phyloP scores from a whole-genome alignment of 37 sponge, comb jelly and placozoan species.

The Agelas oroides region DNA sequence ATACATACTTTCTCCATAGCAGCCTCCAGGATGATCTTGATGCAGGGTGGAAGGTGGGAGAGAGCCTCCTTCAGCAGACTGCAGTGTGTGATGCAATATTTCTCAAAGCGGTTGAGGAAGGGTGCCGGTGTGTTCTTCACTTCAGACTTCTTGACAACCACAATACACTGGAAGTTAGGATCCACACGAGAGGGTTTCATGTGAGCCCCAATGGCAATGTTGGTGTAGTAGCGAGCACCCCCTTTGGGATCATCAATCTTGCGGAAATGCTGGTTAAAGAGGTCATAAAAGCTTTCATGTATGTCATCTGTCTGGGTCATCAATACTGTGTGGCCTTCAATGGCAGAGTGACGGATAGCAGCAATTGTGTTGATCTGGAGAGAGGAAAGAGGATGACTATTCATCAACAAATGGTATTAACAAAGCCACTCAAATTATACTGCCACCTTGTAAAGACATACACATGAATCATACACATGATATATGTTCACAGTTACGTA shows the following conservation, averaged over 20 bases:
- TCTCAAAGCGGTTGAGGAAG: slow-evolving; percentile 91
- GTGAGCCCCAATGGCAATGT: slow-evolving; percentile 90
- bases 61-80: slow-evolving; percentile 74
- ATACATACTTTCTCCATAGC: slow-evolving; percentile 65
- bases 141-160: slow-evolving; percentile 83
- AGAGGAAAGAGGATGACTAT: background rate
- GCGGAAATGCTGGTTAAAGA: slow-evolving; percentile 88
- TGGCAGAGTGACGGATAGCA: slow-evolving; percentile 78
- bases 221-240: slow-evolving; percentile 78
- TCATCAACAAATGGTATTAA: too few species aligned
- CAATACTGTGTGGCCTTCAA: slow-evolving; percentile 83
- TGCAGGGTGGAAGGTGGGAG: slow-evolving; percentile 70
- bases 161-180: slow-evolving; percentile 84
- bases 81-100: slow-evolving; percentile 75
- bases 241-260: slow-evolving; percentile 67
- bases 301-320: slow-evolving; percentile 90
- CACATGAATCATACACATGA: too few species aligned
- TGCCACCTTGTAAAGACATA: too few species aligned
- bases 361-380: slow-evolving; percentile 79
- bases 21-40: slow-evolving; percentile 47
- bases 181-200: slow-evolving; percentile 80
- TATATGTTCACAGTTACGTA: slow-evolving; percentile 8
- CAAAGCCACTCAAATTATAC: too few species aligned
- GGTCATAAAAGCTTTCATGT: slow-evolving; percentile 91
- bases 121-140: slow-evolving; percentile 79